Conservation (phyloP, 2,888 invertebrate genomes). For the Rhaphigaster nebulosa region DNA sequence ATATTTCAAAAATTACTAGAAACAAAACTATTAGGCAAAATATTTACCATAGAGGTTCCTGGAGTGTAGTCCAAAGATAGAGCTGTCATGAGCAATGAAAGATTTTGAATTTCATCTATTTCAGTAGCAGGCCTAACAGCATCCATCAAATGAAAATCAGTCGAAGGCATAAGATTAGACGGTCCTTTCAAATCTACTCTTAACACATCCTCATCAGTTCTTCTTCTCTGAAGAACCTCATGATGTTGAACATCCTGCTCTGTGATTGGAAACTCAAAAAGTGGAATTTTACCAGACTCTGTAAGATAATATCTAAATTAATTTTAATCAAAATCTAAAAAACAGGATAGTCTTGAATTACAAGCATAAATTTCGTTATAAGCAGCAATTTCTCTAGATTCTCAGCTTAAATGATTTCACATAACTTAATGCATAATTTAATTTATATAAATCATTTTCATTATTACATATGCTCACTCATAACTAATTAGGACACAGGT, state of each 20-base stretch:
- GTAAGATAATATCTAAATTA: neutral
- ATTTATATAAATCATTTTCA: too few species aligned
- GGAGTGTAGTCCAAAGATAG: neutral
- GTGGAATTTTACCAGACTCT: neutral
- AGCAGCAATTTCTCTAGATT: too few species aligned
- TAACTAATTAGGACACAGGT: too few species aligned
- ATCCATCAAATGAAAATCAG: neutral
- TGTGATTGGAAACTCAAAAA: neutral
- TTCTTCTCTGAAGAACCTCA: neutral
- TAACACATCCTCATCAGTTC: neutral
- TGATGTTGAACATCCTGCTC: neutral
- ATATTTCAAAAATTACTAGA: neutral
- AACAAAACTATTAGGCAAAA: neutral
- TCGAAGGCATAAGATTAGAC: neutral
- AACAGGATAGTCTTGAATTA: neutral
- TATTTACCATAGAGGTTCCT: neutral
- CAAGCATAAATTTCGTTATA: too few species aligned
- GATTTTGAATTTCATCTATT: neutral
- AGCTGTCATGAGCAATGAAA: neutral
- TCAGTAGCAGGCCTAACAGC: neutral
- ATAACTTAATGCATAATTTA: too few species aligned
- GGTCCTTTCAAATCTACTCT: neutral
- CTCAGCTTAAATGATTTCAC: too few species aligned
- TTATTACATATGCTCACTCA: too few species aligned
- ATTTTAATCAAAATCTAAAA: neutral